Evolutionary conservation across 2,888 invertebrate genomes (phyloP), one percentile per base, ranked within the genome.

Genomic region (Drosophila pseudotakahashii): DNA sequence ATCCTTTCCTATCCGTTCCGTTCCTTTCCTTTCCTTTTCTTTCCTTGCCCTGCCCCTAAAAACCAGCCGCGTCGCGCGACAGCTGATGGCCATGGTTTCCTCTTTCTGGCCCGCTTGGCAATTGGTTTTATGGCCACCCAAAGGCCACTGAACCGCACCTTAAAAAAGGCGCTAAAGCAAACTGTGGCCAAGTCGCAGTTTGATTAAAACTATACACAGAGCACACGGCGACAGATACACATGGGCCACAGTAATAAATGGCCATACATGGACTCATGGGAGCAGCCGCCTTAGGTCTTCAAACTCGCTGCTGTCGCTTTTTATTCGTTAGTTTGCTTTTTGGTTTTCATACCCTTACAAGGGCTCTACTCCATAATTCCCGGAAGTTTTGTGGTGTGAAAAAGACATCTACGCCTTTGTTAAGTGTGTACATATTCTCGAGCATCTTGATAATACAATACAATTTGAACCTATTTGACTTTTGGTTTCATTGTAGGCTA

Each of bases 91-190:
- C n/a, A 64, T 60, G 64, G 64, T 77, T 83, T 81, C 71, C 81
- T 85, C 77, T 30, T 41, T 62, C 72, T 23, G 73, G 77, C 73
- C 77, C 71, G 45, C 72, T 47, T 53, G 57, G 59, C 54, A 70
- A 62, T 72, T 71, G 55, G 72, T 87, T 87, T 85, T 87, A 85
- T 85, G 79, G 79, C 75, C 85, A 81, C 75, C 83, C 66, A 81
- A 88, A 81, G 86, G 88, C 81, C 88, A 87, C 82, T 87, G 86
- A 87, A 87, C 86, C 88, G 87, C 88, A 82, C 86, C 88, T 87
- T 75, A 75, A 84, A 80, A 81, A 78, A 47, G 76, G 79, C 80
- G 80, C 78, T 87, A 81, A 77, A 81, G 81, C 78, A 81, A 81
- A 84, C 81, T 79, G 76, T 68, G 75, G 72, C 87, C 62, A 71